Base-by-base conservation (phyloP, 2,797 vertebrate genomes). In the Fundulus diaphanus region DNA sequence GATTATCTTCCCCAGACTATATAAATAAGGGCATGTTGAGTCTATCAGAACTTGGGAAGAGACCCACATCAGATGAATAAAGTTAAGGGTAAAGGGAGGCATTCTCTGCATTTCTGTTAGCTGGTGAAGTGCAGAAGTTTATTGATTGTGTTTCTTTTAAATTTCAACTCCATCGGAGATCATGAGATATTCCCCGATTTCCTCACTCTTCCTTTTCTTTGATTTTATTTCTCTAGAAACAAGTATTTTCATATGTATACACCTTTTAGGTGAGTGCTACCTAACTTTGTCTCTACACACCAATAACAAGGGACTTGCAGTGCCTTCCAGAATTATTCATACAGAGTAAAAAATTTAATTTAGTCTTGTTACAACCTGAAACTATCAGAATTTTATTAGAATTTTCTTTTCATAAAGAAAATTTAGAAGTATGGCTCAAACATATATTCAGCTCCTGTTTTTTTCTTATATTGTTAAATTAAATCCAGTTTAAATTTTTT, bases 1-100 rank as follows among this genome's bases (percentile, higher is more conserved):
- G 74, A 68, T 82, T 79, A 44, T 79, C 86, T 56, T 49, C 77
- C 67, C 63, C 76, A 7, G 8, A 59, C 68, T 87, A 79, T 85
- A 88, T 90, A 93, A 93, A 95, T 92, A 94, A 91, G 90, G 92
- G 90, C 86, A 91, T 92, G 93, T 94, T 94, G 92, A 93, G 92
- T 93, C 90, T 93, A 59, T 89, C 73, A 70, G 82, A 76, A 65
- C 77, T 82, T 71, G 27, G 75, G 74, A 89, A 68, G 73, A 73
- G 27, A 79, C 78, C 73, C 54, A 84, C 40, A 81, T 77, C 70
- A 79, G 76, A 77, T 51, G 40, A 68, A 65, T 22, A 42, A 65
- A 61, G 46, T 52, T 4, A 12, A 37, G 81, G 81, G 67, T 56
- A 54, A 80, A 79, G 68, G 87, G 72, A 83, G 83, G 90, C 85